Evolutionary conservation across 2,113 vertebrate genomes (phyloP), one percentile per base, ranked within the genome.

Genomic region (Psittacus erithacus): DNA sequence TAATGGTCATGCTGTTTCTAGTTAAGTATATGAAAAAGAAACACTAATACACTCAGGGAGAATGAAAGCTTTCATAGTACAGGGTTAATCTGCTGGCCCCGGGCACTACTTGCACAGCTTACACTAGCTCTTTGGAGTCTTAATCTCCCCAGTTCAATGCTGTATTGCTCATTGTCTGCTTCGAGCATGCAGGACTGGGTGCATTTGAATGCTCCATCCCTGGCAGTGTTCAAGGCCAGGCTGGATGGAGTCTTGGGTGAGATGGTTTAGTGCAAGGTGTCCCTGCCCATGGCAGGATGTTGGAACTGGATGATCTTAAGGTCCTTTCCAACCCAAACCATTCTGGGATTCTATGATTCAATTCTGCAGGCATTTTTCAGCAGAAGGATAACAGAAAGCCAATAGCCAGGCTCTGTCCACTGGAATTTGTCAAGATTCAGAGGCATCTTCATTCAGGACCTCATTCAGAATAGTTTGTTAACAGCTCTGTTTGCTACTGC

Each of bases 41-140:
- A 64, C n/a, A n/a, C 50, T 73, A 86, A 94, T 62, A 43, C 2
- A 1, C 31, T 71, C 28, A 39, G 68, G 33, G 31, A 95, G 46
- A 96, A 92, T 49, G 93, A 96, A 96, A 92, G 86, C 77, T 80
- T 91, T 90, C 80, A 86, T 2, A 67, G 52, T 23, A 49, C 39
- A 28, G 46, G 41, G 71, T 88, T 95, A 92, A 95, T 95, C 95
- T 89, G 63, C 59, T 85, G 76, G 44, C 67, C 62, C 18, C 55
- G 70, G 46, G 62, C 57, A 44, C 22, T 41, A 25, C 63, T 86
- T 18, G 53, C 9, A 3, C 78, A 85, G 67, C 33, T 94, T 73
- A 91, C 24, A 55, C 88, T 84, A 89, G 60, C 47, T 49, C 82
- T 80, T 53, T 11, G 4, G 67, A 90, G 62, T 8, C 28, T 75